These are phyloP conservation scores for Actenoides hombroni DNA, from an alignment of 2,113 vertebrate species.

Conservation along the genomic window DNA sequence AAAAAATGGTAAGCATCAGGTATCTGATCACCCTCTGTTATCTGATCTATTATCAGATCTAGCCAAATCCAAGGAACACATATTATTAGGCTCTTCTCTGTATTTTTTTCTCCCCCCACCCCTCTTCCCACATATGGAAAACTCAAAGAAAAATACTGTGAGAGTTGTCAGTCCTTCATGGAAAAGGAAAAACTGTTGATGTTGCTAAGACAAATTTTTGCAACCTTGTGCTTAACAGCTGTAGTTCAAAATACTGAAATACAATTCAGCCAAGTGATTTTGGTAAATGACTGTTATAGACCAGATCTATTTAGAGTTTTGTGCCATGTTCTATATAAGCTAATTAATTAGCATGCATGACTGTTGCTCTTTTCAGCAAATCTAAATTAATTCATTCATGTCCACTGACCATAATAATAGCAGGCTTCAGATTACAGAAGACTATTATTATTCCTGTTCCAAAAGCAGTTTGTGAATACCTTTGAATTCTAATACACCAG, in stretches of 20 bases:
- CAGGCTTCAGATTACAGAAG: neutral
- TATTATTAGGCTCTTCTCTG: neutral
- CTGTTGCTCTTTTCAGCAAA: constrained; percentile 9
- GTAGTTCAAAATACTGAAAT: neutral
- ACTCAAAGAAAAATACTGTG: neutral
- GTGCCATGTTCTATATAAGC: neutral
- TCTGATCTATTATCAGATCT: neutral
- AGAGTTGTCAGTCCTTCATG: neutral
- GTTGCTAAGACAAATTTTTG: neutral
- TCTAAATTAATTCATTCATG: constrained; percentile 12
- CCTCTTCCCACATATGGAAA: neutral
- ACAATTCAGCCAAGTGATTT: neutral
- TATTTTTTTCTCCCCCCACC: neutral
- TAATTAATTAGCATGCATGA: neutral
- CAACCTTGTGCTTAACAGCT: neutral
- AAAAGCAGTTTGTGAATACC: neutral
- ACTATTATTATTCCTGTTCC: neutral
- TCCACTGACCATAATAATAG: constrained; percentile 6
- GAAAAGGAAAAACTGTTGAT: neutral
- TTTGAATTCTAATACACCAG: neutral
- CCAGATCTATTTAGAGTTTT: neutral
- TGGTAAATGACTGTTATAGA: neutral
- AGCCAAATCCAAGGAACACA: neutral
- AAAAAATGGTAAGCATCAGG: neutral
- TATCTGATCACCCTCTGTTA: neutral